Evolutionary conservation across 2,888 invertebrate species (phyloP).

Genomic region (Andrena dorsata): DNA sequence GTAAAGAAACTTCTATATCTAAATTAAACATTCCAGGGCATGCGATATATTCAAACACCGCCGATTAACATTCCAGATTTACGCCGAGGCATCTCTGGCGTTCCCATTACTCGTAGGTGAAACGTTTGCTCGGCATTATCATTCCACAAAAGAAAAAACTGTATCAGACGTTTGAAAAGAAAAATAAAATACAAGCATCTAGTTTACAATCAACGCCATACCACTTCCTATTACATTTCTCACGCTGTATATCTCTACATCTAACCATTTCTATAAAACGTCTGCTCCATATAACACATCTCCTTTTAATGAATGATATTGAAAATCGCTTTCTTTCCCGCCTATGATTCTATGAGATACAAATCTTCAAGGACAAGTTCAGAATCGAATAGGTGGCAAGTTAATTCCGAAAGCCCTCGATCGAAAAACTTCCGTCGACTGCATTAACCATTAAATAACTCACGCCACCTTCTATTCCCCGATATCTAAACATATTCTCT

Average conservation of each 20-base stretch:
- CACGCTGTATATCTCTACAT: neutral
- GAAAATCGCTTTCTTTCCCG: too few species aligned
- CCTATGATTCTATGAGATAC: too few species aligned
- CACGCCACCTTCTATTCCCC: neutral
- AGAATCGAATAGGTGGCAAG: too few species aligned
- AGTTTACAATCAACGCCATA: neutral
- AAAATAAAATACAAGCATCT: constrained; percentile 28
- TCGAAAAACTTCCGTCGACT: neutral
- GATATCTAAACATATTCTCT: neutral
- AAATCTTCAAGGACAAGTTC: too few species aligned
- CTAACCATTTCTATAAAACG: too few species aligned
- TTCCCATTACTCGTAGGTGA: constrained; percentile 98
- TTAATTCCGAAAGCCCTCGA: too few species aligned
- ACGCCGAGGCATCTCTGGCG: constrained; percentile 96
- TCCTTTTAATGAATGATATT: too few species aligned
- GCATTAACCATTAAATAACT: neutral
- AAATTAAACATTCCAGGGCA: neutral
- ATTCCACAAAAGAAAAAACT: constrained; percentile 73
- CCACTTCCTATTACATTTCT: neutral
- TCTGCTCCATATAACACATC: too few species aligned
- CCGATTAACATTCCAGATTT: constrained; percentile 86
- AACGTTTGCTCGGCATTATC: constrained; percentile 91
- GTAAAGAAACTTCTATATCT: constrained; percentile 81
- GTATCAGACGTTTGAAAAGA: constrained; percentile 74
- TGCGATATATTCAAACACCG: neutral